Evolutionary conservation across 2,888 invertebrate species (phyloP), one percentile per base, ranked within the genome.

Genomic region (Megalurothrips usitatus): DNA sequence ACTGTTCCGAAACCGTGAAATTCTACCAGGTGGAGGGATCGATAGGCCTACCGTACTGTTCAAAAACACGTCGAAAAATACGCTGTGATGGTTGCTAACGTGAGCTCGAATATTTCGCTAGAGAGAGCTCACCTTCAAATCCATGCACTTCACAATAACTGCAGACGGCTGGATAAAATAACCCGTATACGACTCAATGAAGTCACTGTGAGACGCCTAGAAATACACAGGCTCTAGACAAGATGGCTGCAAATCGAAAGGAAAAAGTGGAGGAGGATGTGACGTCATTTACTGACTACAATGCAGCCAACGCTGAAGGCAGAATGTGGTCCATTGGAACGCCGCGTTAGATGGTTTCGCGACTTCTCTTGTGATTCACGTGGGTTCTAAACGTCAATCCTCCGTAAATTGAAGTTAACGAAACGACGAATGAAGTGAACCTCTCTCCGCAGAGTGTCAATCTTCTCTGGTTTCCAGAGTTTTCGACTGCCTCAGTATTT

Each of bases 211-310:
- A 75, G 68, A 75, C 68, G 68, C 68, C 68, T 75, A 75, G 68
- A 75, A 26, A 75, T 75, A 75, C 68, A 75, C 68, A 75, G 68
- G 68, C 68, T 26, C 68, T 75, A 75, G 68, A 75, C 68, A 75
- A 75, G 68, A 75, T 75, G 68, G 68, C 68, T 75, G 68, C 68
- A 75, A 75, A 75, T 75, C 68, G 68, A 75, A 75, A 26, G 68
- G 68, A 75, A 75, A 75, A 75, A 75, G 68, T 75, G 68, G 68
- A 75, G 68, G 68, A 75, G 68, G 68, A 75, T 75, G 68, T 75
- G 68, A 75, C 68, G 68, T 75, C 68, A 75, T 75, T 43, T n/a
- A 26, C 12, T 26, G 68, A 26, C 1, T 26, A 9, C 68, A 75
- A 8, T 8, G 26, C 12, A 23, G 68, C 68, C 68, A 75, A 26